These are phyloP conservation scores for Vesta saturnalis DNA, from an alignment of 2,888 invertebrate genomes.

Conservation along the genomic window DNA sequence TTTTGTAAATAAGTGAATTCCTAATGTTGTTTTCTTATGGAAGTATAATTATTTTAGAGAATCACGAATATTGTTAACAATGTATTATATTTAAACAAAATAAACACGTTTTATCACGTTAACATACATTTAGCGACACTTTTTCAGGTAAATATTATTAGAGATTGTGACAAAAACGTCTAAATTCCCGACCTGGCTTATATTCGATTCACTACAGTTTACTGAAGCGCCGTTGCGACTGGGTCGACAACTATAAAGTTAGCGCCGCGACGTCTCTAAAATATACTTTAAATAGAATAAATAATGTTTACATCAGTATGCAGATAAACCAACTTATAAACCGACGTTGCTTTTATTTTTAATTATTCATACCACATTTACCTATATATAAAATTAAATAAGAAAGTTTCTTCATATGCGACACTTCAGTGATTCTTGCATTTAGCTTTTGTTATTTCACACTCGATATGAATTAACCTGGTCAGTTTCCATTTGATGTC, in stretches of 20 bases:
- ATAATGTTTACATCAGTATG: slow-evolving; percentile 12
- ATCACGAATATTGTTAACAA: background rate
- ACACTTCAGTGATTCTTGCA: too few species aligned
- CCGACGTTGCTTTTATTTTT: slow-evolving; percentile 13
- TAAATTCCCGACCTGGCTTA: slow-evolving; percentile 34
- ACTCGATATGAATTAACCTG: too few species aligned
- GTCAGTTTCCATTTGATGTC: too few species aligned
- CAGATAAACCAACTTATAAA: background rate
- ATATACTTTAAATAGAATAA: slow-evolving; percentile 16
- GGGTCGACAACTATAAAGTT: slow-evolving; percentile 37
- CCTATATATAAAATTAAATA: too few species aligned
- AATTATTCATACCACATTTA: too few species aligned
- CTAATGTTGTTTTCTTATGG: background rate
- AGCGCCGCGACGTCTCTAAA: slow-evolving; percentile 35
- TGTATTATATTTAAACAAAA: background rate
- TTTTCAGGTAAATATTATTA: slow-evolving; percentile 1
- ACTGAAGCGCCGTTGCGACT: slow-evolving; percentile 40
- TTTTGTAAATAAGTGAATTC: background rate
- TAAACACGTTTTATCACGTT: background rate
- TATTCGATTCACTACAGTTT: slow-evolving; percentile 36
- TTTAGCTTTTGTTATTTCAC: too few species aligned
- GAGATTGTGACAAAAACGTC: slow-evolving; percentile 16
- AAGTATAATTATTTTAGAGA: background rate
- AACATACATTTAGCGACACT: slow-evolving; percentile 12
- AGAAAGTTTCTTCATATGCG: too few species aligned